Conservation (phyloP, 2,888 invertebrate genomes). For the Synergus umbraculus region DNA sequence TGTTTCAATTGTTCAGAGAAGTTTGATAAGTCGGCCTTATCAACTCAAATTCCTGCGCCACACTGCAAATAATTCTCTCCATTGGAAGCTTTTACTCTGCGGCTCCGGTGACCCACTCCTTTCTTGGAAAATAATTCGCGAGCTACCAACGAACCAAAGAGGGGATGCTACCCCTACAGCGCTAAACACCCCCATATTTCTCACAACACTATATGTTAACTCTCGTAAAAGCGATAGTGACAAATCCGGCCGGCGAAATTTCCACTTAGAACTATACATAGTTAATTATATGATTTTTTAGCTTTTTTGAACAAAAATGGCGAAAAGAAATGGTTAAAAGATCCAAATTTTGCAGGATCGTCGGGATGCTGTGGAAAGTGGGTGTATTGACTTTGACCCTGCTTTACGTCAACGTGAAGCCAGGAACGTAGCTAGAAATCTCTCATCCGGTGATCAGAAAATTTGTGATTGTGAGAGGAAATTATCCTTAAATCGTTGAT, state of each 20-base stretch:
- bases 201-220: too few relatives aligned
- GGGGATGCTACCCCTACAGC: constrained; percentile 27
- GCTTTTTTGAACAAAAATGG: not conserved
- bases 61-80: constrained; percentile 55
- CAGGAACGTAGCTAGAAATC: constrained; percentile 8
- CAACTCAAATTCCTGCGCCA: constrained; percentile 47
- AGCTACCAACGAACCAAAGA: constrained; percentile 3
- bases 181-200: constrained; percentile 41
- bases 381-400: not conserved
- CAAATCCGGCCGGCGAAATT: constrained; percentile 10
- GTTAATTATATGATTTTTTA: not conserved
- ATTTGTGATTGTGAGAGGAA: too few relatives aligned
- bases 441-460: too few relatives aligned
- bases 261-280: not conserved
- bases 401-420: constrained; percentile 8
- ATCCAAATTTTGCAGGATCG: not conserved
- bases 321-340: not conserved
- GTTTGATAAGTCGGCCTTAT: too few relatives aligned
- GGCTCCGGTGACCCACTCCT: constrained; percentile 34
- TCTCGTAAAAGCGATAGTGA: not conserved
- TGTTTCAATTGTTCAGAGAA: too few relatives aligned
- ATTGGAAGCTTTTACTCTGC: constrained; percentile 26
- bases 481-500: too few relatives aligned
- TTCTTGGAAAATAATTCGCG: constrained; percentile 7
- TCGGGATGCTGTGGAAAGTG: not conserved